Evolutionary conservation across 2,888 invertebrate species (phyloP), one percentile per base, ranked within the genome.

Genomic region (Dolichomitus sp.): DNA sequence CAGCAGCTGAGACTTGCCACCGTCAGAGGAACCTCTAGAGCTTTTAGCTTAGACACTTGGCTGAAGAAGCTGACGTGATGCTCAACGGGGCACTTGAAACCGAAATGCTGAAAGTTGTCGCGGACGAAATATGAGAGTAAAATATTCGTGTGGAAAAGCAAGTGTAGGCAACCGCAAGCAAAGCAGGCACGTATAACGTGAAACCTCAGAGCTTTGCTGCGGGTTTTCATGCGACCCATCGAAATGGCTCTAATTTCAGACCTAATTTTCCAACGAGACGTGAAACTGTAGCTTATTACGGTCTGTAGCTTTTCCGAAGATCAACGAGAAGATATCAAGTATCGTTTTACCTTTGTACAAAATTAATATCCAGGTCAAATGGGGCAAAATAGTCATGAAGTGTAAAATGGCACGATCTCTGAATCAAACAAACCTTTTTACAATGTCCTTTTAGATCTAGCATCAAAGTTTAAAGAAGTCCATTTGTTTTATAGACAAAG

Each of bases 211-310:
- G n/a, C 42, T 77, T 61, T 59, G 19, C 59, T 6, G 23, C 17
- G 57, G 66, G 37, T 74, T 81, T 79, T 66, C 42, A 19, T 37
- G 72, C 57, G 57, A 70, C 74, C 45, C 52, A 74, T 73, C 27
- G 45, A 54, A 63, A 65, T 70, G 61, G 14, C 74, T 57, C 65
- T 70, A 78, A 82, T 78, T 79, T 33, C 42, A 75, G 69, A 70
- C 66, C 78, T 70, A 65, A 78, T 70, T 79, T 74, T 78, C 74
- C 78, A 82, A 57, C 82, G 74, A 79, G 40, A 57, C 63, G 63
- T 70, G 40, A 61, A 19, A 17, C 11, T 11, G 3, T n/a, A 17
- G 61, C 37, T 37, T 37, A 61, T 61, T 37, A 61, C 37, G 37
- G 40, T 1, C 37, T 17, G n/a, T 37, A 19, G 19, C 11, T 40